Percentiles rank a stretch among this genome's conserved stretches.
These are phyloP conservation scores for Leguminivora glycinivorella DNA, from an alignment of 1,140 invertebrate species.

Conservation along the genomic window DNA sequence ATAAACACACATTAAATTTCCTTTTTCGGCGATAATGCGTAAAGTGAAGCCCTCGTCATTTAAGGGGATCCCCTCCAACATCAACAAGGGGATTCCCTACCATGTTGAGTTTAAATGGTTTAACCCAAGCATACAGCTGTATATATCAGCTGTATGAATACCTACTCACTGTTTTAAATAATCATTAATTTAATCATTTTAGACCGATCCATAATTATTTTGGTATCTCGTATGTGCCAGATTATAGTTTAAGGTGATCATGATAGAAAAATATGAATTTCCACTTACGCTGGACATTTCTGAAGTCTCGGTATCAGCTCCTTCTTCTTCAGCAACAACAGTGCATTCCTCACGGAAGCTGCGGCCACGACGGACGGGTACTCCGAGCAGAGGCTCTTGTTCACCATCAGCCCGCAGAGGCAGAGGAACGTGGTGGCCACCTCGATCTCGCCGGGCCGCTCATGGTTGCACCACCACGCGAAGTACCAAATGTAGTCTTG, in stretches of 20 bases:
- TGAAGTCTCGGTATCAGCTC: conserved; percentile 40
- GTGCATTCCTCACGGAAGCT: conserved; percentile 53
- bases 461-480: conserved; percentile 50
- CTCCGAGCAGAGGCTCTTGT: conserved; percentile 44
- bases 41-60: too few species aligned
- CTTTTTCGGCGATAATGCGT: too few species aligned
- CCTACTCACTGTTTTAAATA: too few species aligned
- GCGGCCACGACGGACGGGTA: conserved; percentile 55
- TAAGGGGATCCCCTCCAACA: too few species aligned
- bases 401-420: conserved; percentile 51
- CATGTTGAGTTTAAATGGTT: too few species aligned
- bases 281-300: conserved; percentile 37
- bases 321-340: conserved; percentile 46
- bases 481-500: conserved; percentile 62
- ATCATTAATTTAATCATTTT: too few species aligned
- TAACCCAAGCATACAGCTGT: too few species aligned
- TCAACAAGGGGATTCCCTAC: too few species aligned
- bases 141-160: too few species aligned
- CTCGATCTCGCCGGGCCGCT: conserved; percentile 47
- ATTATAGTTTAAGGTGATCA: not conserved
- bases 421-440: conserved; percentile 55
- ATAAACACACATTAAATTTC: too few species aligned
- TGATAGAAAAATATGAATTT: not conserved
- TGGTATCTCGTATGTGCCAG: too few species aligned
- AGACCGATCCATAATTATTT: too few species aligned